Percentiles rank a stretch among this genome's conserved stretches.
These are phyloP conservation scores for Zaprionus camerounensis DNA, from an alignment of 1,140 invertebrate species.

Conservation along the genomic window DNA sequence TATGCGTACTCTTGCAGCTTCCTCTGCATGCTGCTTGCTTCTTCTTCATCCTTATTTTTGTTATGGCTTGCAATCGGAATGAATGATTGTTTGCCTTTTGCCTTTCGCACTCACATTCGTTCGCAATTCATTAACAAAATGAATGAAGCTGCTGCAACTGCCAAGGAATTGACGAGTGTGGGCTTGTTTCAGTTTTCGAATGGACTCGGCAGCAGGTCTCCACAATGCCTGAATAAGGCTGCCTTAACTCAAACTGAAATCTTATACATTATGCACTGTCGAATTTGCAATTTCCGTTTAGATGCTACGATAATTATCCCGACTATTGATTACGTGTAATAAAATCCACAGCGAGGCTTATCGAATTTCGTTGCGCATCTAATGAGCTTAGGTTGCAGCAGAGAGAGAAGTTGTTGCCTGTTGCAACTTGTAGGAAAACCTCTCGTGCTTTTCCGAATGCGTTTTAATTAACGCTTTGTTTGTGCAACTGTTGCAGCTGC, in stretches of 20 bases:
- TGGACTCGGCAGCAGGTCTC: neutral
- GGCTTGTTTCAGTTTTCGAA: neutral
- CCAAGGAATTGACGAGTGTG: constrained; percentile 46
- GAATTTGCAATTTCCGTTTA: constrained; percentile 22
- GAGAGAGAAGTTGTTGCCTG: neutral
- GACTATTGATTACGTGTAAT: constrained; percentile 6
- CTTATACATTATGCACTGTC: neutral
- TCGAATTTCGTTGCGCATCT: constrained; percentile 1
- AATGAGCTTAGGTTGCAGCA: constrained; percentile 17
- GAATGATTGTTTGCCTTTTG: constrained; percentile 52
- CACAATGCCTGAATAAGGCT: neutral
- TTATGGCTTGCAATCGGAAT: constrained; percentile 29
- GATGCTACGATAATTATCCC: constrained; percentile 8
- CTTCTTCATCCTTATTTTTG: constrained; percentile 12
- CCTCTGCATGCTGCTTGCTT: constrained; percentile 9
- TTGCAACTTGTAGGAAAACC: neutral
- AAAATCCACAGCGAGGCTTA: constrained; percentile 2
- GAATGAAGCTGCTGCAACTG: constrained; percentile 57
- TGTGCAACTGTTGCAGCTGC: constrained; percentile 10
- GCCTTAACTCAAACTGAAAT: neutral
- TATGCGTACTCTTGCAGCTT: constrained; percentile 31
- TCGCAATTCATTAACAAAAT: constrained; percentile 80
- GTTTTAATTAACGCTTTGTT: constrained; percentile 45
- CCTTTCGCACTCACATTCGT: constrained; percentile 30
- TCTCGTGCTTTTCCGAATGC: neutral